Evolutionary conservation across 2,113 vertebrate species (phyloP).

Genomic region (Oenanthe melanoleuca): DNA sequence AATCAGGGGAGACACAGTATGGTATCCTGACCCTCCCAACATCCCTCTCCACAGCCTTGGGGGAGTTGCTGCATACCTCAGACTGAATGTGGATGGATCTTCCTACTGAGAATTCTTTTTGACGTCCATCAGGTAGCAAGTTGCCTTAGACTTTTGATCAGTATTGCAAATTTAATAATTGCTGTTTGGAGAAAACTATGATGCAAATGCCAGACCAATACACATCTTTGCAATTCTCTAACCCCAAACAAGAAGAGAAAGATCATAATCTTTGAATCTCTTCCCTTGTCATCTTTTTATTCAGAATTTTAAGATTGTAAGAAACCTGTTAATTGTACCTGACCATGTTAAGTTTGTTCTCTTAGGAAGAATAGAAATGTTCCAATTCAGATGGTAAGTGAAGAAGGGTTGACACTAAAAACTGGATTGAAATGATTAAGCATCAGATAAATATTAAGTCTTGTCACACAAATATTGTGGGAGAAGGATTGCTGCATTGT

Average conservation of each 20-base stretch:
- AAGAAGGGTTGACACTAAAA: conserved; percentile 58
- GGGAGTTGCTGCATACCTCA: not conserved
- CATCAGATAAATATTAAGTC: not conserved
- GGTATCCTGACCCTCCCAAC: not conserved
- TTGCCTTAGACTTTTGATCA: not conserved
- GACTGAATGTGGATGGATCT: not conserved
- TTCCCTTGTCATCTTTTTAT: not conserved
- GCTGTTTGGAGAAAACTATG: not conserved
- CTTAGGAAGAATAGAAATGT: conserved; percentile 19
- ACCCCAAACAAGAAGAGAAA: not conserved
- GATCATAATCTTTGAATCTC: not conserved
- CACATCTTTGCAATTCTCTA: fast-evolving
- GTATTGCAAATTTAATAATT: not conserved
- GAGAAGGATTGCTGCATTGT: not conserved
- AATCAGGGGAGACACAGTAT: fast-evolving
- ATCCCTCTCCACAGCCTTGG: not conserved
- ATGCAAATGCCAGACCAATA: not conserved
- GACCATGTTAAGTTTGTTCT: not conserved
- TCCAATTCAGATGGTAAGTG: not conserved
- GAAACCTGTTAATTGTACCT: conserved; percentile 19
- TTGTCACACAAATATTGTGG: not conserved
- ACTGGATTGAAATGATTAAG: conserved; percentile 48
- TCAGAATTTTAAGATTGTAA: conserved; percentile 1
- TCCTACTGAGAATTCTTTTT: not conserved
- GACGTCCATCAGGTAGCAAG: not conserved